Conservation (phyloP, 2,888 invertebrate genomes). For the Psylliodes chrysocephalus region DNA sequence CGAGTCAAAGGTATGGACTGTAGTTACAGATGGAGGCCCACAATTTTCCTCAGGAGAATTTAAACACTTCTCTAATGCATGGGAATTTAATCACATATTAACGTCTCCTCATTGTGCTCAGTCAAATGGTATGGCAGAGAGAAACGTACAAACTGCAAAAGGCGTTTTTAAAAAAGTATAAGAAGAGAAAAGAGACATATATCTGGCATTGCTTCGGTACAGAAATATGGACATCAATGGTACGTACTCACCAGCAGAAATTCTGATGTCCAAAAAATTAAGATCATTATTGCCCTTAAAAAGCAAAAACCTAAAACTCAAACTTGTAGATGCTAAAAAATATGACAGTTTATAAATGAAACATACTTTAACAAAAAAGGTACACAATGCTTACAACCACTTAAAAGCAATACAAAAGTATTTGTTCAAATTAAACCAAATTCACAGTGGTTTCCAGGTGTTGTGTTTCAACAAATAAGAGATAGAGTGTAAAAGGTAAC, state of each 20-base stretch:
- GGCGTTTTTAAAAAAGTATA: constrained; percentile 1
- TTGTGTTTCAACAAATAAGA: constrained; percentile 12
- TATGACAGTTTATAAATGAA: background rate
- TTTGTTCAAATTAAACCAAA: constrained; percentile 11
- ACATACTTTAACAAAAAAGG: constrained; percentile 5
- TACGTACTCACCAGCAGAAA: background rate
- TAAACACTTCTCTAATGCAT: background rate
- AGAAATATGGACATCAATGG: background rate
- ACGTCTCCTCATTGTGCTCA: constrained; percentile 23
- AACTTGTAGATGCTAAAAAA: background rate
- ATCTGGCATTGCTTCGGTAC: background rate
- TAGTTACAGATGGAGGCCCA: constrained; percentile 40
- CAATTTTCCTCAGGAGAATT: constrained; percentile 26
- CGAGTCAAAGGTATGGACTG: constrained; percentile 33
- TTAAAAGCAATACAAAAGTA: too few relatives aligned
- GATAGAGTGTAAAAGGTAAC: constrained; percentile 8
- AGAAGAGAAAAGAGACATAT: background rate
- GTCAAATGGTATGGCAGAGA: too few relatives aligned
- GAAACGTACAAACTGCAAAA: constrained; percentile 14
- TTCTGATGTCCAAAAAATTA: constrained; percentile 12
- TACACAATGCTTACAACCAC: too few relatives aligned
- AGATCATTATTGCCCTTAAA: constrained; percentile 5
- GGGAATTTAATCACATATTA: constrained; percentile 10
- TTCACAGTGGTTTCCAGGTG: constrained; percentile 8
- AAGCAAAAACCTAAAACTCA: background rate